Conservation (phyloP, 2,888 invertebrate genomes). For the Mechanitis messenoides region DNA sequence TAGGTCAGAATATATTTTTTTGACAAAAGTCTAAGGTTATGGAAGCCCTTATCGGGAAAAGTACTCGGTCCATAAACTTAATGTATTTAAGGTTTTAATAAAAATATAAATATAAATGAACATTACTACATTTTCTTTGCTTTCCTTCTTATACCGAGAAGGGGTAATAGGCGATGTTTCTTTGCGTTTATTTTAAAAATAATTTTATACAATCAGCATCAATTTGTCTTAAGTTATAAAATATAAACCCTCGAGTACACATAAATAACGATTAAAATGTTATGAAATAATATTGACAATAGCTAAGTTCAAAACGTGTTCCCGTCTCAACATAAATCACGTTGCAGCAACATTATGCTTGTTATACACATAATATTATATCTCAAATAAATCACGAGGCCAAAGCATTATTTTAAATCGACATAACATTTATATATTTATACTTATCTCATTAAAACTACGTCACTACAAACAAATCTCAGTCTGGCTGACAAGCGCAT, state of each 20-base stretch:
- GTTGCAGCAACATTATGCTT: slow-evolving; percentile 15
- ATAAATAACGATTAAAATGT: slow-evolving; percentile 9
- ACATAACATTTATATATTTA: slow-evolving; percentile 23
- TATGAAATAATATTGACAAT: slow-evolving; percentile 19
- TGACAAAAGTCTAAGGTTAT: slow-evolving; percentile 10
- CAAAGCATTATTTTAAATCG: slow-evolving; percentile 29
- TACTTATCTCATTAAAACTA: slow-evolving; percentile 31
- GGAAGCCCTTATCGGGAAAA: slow-evolving; percentile 11
- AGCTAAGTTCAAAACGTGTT: slow-evolving; percentile 19
- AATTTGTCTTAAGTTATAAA: neutral
- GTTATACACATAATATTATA: slow-evolving; percentile 7
- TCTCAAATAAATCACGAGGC: slow-evolving; percentile 23
- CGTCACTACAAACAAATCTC: slow-evolving; percentile 68
- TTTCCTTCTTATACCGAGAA: neutral
- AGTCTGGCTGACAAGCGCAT: slow-evolving; percentile 55
- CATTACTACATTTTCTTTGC: neutral
- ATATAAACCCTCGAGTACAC: too few species aligned
- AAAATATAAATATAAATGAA: too few species aligned
- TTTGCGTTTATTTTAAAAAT: neutral
- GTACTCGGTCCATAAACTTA: slow-evolving; percentile 10
- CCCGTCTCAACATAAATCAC: slow-evolving; percentile 26
- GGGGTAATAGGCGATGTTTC: neutral
- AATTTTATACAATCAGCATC: too few species aligned
- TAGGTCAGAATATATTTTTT: neutral
- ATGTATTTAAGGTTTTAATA: slow-evolving; percentile 4